Evolutionary conservation across 2,888 invertebrate species (phyloP), one percentile per base, ranked within the genome.

Genomic region (Drosophila bunnanda): DNA sequence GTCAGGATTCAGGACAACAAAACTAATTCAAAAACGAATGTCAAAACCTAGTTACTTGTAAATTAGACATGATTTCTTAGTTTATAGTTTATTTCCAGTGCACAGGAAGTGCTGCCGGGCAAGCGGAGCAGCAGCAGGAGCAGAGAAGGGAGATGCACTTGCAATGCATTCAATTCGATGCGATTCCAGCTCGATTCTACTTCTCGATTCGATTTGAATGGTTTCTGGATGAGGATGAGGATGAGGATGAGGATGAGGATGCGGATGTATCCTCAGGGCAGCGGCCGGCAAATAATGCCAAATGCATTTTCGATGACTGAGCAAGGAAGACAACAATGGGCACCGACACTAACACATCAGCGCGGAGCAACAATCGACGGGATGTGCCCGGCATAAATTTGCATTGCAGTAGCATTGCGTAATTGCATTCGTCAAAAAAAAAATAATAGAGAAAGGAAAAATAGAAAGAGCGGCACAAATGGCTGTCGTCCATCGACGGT

Each of bases 381-480:
- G 22, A 57, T 44, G 53, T 53, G 53, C 32, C 32, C 7, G 44
- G 39, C 48, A 67, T 61, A 67, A 75, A 76, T 72, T 72, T 75
- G 43, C 67, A 60, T 68, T 77, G 53, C 64, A 53, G 72, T 22
- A 58, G 32, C 76, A 72, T 76, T 77, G 76, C 71, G 79, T 83
- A 85, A 82, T 82, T 83, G 77, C 77, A 83, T 82, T 85, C 70
- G 79, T 77, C 61, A 75, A 71, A 73, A 73, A 73, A 59, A 10
- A 44, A 25, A 41, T 4, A 12, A 7, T n/a, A n/a, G n/a, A n/a
- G n/a, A 4, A 44, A 22, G 15, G 7, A 4, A 25, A 71, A 69
- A 75, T 70, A 59, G 28, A 46, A 46, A 46, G 12, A 7, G 28
- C 22, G 41, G 39, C 74, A 34, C 50, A 74, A 65, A 73, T 72